These are phyloP conservation scores for Pseudomyrmex cubaensis DNA, from an alignment of 1,140 invertebrate genomes.

Conservation along the genomic window DNA sequence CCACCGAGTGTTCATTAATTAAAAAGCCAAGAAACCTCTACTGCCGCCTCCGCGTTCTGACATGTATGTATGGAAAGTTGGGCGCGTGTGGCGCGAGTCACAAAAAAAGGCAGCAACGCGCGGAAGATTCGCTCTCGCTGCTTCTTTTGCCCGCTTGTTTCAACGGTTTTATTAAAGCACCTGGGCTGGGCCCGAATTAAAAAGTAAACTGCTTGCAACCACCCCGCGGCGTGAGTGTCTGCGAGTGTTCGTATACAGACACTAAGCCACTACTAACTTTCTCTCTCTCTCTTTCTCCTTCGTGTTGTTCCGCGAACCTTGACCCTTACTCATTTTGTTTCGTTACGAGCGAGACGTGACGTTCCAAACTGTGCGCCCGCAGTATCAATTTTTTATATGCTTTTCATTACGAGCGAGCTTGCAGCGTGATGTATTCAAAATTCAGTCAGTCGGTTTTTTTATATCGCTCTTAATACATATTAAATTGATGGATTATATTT, in stretches of 20 bases:
- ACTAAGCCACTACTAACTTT: background rate
- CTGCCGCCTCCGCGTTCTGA: background rate
- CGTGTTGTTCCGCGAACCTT: conserved; percentile 12
- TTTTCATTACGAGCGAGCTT: background rate
- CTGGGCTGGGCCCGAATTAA: conserved; percentile 77
- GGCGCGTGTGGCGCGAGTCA: conserved; percentile 28
- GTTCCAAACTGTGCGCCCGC: background rate
- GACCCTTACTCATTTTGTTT: conserved; percentile 21
- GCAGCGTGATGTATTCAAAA: conserved; percentile 4
- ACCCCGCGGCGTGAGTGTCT: conserved; percentile 21
- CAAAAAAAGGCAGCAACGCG: background rate
- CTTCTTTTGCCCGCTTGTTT: conserved; percentile 69
- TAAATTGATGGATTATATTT: background rate
- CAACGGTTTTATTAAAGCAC: conserved; percentile 82
- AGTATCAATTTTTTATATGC: conserved; percentile 48
- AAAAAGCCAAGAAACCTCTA: conserved; percentile 74
- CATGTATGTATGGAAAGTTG: conserved; percentile 34
- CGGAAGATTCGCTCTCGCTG: background rate
- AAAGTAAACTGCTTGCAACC: conserved; percentile 80
- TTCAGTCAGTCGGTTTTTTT: background rate
- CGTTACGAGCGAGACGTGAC: conserved; percentile 20
- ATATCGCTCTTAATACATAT: background rate
- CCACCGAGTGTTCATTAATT: conserved; percentile 80
- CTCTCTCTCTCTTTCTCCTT: background rate
- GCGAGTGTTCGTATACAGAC: background rate